These are phyloP conservation scores for Xiphophorus maculatus DNA, from an alignment of 2,113 vertebrate species.

Conservation along the genomic window DNA sequence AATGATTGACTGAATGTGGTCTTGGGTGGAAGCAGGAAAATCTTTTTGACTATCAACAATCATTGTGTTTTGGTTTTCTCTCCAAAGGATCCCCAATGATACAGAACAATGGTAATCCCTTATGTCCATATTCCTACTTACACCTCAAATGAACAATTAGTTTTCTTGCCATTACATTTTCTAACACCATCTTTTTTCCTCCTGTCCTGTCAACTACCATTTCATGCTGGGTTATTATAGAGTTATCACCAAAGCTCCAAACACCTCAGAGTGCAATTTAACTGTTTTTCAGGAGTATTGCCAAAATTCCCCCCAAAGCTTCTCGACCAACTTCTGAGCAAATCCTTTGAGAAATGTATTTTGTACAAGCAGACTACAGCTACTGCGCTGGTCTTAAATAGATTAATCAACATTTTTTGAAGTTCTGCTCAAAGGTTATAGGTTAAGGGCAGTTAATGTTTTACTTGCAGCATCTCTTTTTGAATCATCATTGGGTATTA, in stretches of 20 bases:
- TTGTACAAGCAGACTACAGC: background rate
- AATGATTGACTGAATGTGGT: slow-evolving; percentile 69
- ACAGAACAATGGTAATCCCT: slow-evolving; percentile 82
- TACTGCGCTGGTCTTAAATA: background rate
- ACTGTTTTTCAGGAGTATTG: slow-evolving; percentile 21
- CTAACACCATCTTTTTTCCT: slow-evolving; percentile 74
- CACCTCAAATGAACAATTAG: slow-evolving; percentile 74
- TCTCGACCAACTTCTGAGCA: background rate
- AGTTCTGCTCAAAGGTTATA: background rate
- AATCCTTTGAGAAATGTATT: slow-evolving; percentile 1
- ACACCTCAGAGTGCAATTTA: slow-evolving; percentile 7
- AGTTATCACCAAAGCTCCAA: slow-evolving; percentile 24
- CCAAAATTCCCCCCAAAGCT: slow-evolving; percentile 12
- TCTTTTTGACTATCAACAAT: slow-evolving; percentile 76
- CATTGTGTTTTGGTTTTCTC: slow-evolving; percentile 81
- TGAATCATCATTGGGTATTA: background rate
- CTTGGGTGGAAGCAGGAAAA: slow-evolving; percentile 70
- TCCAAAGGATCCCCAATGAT: slow-evolving; percentile 80
- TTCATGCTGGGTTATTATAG: slow-evolving; percentile 50
- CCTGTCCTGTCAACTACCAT: slow-evolving; percentile 67
- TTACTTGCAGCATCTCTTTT: background rate
- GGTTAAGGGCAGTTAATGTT: background rate
- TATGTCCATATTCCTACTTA: slow-evolving; percentile 70
- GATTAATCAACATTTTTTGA: background rate
- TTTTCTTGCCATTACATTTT: slow-evolving; percentile 69